Evolutionary conservation across 2,888 invertebrate species (phyloP).

Genomic region (Synanthedon andrenaeformis): DNA sequence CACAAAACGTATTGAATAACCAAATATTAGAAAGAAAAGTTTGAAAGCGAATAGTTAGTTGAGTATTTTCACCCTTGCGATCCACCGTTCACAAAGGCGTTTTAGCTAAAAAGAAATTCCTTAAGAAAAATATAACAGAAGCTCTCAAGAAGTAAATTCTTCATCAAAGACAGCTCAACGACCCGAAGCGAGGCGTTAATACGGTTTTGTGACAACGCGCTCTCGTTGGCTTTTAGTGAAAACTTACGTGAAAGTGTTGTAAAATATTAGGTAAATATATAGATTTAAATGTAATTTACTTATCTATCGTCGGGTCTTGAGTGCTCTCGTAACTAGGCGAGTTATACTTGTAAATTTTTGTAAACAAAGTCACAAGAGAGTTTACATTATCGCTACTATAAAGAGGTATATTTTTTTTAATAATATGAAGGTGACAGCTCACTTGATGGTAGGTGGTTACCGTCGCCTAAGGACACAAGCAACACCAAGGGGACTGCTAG

Average conservation of each 20-base stretch:
- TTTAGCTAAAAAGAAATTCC: slow-evolving; percentile 38
- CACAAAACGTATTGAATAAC: not conserved
- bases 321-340: too few species aligned
- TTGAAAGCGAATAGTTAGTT: too few species aligned
- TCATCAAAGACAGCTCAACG: slow-evolving; percentile 55
- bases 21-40: not conserved
- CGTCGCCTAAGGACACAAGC: too few species aligned
- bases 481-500: too few species aligned
- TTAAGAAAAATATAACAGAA: slow-evolving; percentile 47
- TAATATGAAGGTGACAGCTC: too few species aligned
- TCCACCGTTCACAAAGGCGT: slow-evolving; percentile 8
- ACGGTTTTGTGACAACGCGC: slow-evolving; percentile 42
- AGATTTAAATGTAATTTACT: not conserved
- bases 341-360: too few species aligned
- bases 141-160: slow-evolving; percentile 59
- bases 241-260: slow-evolving; percentile 20
- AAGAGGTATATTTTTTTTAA: too few species aligned
- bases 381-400: too few species aligned
- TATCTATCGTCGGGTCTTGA: not conserved
- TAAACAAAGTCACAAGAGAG: too few species aligned
- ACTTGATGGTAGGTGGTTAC: too few species aligned
- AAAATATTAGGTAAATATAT: slow-evolving; percentile 3
- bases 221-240: not conserved
- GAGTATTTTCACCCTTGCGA: too few species aligned
- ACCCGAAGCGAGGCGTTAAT: slow-evolving; percentile 28